These are phyloP conservation scores for Poeciliopsis retropinna DNA, from an alignment of 2,113 vertebrate genomes.

Conservation along the genomic window DNA sequence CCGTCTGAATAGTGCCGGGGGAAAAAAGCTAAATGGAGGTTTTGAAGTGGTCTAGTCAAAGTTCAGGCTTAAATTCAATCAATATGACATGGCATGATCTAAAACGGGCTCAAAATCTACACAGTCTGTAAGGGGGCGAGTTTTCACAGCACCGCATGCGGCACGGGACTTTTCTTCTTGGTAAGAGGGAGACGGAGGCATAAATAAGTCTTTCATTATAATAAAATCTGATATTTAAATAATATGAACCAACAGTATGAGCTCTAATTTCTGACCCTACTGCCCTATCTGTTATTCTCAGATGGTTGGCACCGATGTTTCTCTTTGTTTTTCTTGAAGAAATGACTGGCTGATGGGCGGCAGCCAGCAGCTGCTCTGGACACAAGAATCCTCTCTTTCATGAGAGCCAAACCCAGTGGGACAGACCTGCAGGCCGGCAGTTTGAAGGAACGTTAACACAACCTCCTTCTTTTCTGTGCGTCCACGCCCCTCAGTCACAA, in stretches of 20 bases:
- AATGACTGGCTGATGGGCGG: conserved; percentile 63
- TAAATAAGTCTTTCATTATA: conserved; percentile 69
- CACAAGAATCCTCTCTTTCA: conserved; percentile 60
- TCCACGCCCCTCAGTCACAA: conserved; percentile 59
- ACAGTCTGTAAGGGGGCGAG: neutral
- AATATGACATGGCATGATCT: neutral
- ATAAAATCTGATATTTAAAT: conserved; percentile 65
- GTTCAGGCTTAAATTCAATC: neutral
- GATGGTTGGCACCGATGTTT: conserved; percentile 70
- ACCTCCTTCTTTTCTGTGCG: conserved; percentile 59
- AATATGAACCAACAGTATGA: conserved; percentile 49
- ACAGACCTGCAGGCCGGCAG: conserved; percentile 64
- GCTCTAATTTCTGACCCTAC: conserved; percentile 57
- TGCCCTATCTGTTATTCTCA: conserved; percentile 58
- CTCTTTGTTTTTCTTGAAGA: conserved; percentile 28
- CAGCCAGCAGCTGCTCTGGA: conserved; percentile 47
- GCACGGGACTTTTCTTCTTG: conserved; percentile 60
- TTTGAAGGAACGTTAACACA: conserved; percentile 62
- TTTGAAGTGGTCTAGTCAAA: neutral
- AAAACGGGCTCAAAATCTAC: neutral
- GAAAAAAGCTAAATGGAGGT: neutral
- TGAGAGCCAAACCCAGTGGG: conserved; percentile 48
- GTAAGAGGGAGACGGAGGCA: conserved; percentile 75
- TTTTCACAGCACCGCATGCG: conserved; percentile 44
- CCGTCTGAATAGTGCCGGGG: neutral